These are phyloP conservation scores for Synergus japonicus DNA, from an alignment of 2,888 invertebrate species.

Conservation along the genomic window DNA sequence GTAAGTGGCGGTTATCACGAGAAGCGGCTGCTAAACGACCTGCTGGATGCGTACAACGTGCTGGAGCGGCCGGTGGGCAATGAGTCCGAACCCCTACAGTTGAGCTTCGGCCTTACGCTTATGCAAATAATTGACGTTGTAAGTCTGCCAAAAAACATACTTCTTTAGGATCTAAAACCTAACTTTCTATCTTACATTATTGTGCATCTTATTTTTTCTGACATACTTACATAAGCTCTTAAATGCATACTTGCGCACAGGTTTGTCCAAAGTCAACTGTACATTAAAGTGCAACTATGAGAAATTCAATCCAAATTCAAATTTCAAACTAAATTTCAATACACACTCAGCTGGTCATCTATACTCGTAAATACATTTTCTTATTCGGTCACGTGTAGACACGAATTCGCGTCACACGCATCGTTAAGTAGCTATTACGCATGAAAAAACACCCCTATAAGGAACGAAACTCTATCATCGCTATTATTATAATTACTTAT, in stretches of 20 bases:
- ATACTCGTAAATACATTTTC: neutral
- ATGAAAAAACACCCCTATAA: neutral
- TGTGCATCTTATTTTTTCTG: conserved; percentile 46
- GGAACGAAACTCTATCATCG: neutral
- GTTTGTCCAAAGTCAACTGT: conserved; percentile 9
- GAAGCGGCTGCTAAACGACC: conserved; percentile 93
- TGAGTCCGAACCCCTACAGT: conserved; percentile 96
- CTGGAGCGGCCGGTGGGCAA: conserved; percentile 96
- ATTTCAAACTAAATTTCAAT: neutral
- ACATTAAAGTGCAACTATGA: too few relatives aligned
- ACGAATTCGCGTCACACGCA: neutral
- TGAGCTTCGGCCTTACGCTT: conserved; percentile 97
- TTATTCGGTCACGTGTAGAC: neutral
- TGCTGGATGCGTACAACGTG: conserved; percentile 95
- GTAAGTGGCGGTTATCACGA: conserved; percentile 94
- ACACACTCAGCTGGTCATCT: neutral
- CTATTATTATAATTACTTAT: neutral
- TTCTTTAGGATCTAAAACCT: conserved; percentile 54
- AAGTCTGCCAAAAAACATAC: conserved; percentile 77
- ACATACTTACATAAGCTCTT: conserved; percentile 39
- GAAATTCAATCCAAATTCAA: too few relatives aligned
- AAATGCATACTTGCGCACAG: conserved; percentile 39
- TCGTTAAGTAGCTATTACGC: neutral
- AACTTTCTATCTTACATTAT: conserved; percentile 48
- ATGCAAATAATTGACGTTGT: conserved; percentile 99